phyloP scores from a whole-genome alignment of 2,113 vertebrate species.

The Neotoma lepida region DNA sequence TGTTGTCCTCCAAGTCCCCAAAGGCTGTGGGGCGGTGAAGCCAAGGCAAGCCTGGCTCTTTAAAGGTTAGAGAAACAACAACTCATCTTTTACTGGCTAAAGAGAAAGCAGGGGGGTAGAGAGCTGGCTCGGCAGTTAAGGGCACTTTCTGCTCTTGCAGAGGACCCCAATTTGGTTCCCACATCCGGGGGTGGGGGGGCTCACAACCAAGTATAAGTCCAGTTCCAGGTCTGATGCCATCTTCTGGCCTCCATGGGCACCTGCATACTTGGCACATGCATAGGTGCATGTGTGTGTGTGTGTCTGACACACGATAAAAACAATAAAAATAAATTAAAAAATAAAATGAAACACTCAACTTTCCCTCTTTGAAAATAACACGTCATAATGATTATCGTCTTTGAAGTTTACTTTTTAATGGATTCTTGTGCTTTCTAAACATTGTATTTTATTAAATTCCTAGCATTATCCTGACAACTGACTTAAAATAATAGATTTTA shows the following conservation, averaged over 20 bases:
- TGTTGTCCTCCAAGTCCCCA: background rate
- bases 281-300: background rate
- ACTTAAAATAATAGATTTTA: conserved; percentile 38
- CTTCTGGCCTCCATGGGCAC: background rate
- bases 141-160: background rate
- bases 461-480: conserved; percentile 10
- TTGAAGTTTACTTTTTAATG: conserved; percentile 5
- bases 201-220: background rate
- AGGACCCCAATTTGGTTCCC: background rate
- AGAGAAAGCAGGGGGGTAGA: background rate
- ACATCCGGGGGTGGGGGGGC: too few species aligned
- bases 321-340: background rate
- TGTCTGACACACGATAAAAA: background rate
- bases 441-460: conserved; percentile 34
- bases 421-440: background rate
- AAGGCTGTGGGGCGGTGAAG: background rate
- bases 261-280: background rate
- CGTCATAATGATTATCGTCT: background rate
- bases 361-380: conserved; percentile 14
- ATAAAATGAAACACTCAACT: background rate
- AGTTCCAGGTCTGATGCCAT: background rate
- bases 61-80: background rate
- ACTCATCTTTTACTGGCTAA: background rate
- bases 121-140: too few species aligned
- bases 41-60: background rate